Conservation (phyloP, 2,113 vertebrate species). For the Nothobranchius kuhntae region DNA sequence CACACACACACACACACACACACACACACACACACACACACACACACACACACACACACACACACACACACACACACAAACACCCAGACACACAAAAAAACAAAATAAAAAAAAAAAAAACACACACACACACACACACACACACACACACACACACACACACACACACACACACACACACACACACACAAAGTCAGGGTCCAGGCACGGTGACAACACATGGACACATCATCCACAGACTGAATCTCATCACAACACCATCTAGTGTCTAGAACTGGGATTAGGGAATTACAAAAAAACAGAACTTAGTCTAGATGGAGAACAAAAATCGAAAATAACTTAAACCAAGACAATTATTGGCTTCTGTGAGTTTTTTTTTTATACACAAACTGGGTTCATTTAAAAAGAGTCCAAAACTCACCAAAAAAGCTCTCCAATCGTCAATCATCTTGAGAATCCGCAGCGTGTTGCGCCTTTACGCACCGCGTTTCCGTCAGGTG, state of each 20-base stretch:
- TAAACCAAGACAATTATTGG: not conserved
- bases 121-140: conserved; percentile 55
- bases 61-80: conserved; percentile 33
- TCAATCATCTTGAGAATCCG: not conserved
- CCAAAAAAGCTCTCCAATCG: conserved; percentile 15
- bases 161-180: conserved; percentile 56
- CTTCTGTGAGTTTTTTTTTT: not conserved
- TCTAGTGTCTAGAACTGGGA: conserved; percentile 65
- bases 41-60: conserved; percentile 36
- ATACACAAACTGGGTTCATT: no score
- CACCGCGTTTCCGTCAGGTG: conserved; percentile 36
- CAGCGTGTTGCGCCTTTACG: conserved; percentile 42
- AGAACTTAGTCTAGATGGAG: not conserved
- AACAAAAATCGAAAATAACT: not conserved
- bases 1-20: not conserved
- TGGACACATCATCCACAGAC: not conserved
- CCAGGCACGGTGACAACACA: not conserved
- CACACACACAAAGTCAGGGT: conserved; percentile 19
- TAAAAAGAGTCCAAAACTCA: conserved; percentile 55
- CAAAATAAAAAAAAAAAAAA: no score
- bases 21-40: conserved; percentile 39
- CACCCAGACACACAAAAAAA: no score
- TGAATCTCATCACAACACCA: conserved; percentile 59
- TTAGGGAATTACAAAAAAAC: conserved; percentile 15
- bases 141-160: conserved; percentile 29